phyloP scores from a whole-genome alignment of 2,888 invertebrate species.

The Lepidocyrtoides sp. region DNA sequence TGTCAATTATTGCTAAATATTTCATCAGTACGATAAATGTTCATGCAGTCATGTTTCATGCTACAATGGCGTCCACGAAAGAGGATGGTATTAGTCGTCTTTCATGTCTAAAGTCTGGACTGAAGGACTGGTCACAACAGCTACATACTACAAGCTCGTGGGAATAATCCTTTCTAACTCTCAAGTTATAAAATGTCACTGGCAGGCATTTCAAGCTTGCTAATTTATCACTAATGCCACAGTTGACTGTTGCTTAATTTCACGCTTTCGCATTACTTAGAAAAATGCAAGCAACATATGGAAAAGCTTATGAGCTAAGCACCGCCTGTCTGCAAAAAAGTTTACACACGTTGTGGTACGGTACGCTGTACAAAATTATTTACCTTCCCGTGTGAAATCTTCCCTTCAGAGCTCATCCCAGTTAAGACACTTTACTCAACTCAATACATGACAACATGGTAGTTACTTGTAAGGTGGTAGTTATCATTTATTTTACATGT shows the following conservation, averaged over 20 bases:
- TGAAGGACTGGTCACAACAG: neutral
- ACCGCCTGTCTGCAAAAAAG: neutral
- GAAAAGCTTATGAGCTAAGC: constrained; percentile 2
- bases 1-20: neutral
- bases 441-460: neutral
- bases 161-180: neutral
- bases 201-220: constrained; percentile 5
- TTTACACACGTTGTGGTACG: no score
- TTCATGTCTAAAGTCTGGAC: neutral
- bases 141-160: neutral
- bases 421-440: constrained; percentile 11
- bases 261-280: constrained; percentile 7
- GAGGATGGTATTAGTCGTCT: neutral
- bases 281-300: neutral
- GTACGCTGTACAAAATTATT: no score
- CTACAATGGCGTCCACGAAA: neutral
- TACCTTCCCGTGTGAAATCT: no score
- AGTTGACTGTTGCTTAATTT: neutral
- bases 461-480: no score
- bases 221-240: neutral
- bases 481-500: no score
- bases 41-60: no score
- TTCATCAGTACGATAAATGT: neutral
- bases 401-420: neutral
- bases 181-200: constrained; percentile 17